These are phyloP conservation scores for Alentia gelatinosa DNA, from an alignment of 2,888 invertebrate genomes.

Conservation along the genomic window DNA sequence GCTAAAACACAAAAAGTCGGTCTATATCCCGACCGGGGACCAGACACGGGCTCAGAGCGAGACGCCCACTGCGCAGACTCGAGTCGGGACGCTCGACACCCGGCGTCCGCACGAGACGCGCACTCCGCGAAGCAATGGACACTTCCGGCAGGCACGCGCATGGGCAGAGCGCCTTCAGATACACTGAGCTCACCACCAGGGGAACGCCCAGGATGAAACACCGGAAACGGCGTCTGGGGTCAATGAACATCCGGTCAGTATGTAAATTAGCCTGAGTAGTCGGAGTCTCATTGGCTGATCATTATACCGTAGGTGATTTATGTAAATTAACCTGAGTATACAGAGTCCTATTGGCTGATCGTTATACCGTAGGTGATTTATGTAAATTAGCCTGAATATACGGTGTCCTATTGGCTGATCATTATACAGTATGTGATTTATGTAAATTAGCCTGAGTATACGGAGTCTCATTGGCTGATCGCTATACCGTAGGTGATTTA, in stretches of 20 bases:
- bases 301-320: neutral
- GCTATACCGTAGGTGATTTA: neutral
- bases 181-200: neutral
- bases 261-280: neutral
- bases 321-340: neutral
- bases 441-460: neutral
- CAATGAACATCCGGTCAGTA: slow-evolving; percentile 4
- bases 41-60: too few relatives aligned
- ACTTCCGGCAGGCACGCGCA: neutral
- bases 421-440: neutral
- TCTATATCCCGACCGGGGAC: too few relatives aligned
- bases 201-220: slow-evolving; percentile 5
- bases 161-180: neutral
- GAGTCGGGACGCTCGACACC: too few relatives aligned
- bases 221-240: slow-evolving; percentile 1
- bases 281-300: too few relatives aligned
- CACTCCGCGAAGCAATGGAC: too few relatives aligned
- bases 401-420: too few relatives aligned
- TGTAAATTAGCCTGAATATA: neutral
- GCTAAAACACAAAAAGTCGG: too few relatives aligned
- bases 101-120: too few relatives aligned
- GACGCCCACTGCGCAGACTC: too few relatives aligned
- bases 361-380: neutral
- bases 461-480: too few relatives aligned
- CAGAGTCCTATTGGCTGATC: too few relatives aligned